Base-by-base conservation (phyloP, 23 tunicate species). In the Trididemnum clinides region DNA sequence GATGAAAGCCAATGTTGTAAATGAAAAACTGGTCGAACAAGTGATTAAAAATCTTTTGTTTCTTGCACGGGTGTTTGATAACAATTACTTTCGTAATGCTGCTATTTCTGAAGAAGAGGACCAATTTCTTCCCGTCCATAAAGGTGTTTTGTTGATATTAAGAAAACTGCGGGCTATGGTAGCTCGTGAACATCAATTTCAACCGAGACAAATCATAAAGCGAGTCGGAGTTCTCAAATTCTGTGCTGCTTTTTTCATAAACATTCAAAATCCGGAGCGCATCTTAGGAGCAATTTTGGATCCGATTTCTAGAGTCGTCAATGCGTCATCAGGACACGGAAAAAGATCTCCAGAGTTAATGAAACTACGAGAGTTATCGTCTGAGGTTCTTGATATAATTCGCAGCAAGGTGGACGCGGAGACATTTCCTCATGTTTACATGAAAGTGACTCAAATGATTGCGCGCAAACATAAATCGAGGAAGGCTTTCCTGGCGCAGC, bases 191-290 rank as follows among this genome's bases (percentile, higher is more conserved):
- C 95, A 87, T 25, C 39, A 88, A 10, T 22, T 81, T 36, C 64
- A 74, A 4, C 92, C 86, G 0, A 89, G 86, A 51, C 88, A 69
- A 20, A 85, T 90, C 12, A 18, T 29, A 10, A 77, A 85, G 65
- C 73, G 98, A 34, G 77, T 84, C 20, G 88, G 94, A 5, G 85
- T 85, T 25, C 64, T 94, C 25, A 94, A 94, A 66, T 83, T 87
- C 36, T 87, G 75, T 57, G 97, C 97, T 15, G 97, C 97, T 1
- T 57, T 83, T 31, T 82, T 54, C 7, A 0, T 92, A 19, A 83
- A 72, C 32, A 0, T 92, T 18, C 58, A 76, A 0, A 33, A 81
- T 25, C 76, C 85, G 18, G 66, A 66, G 4, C 82, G 81, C 15
- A 69, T 69, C 19, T 39, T 92, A 28, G 38, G 65, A 1, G 33